Conservation (phyloP, 1,140 invertebrate genomes). For the Kradibia gibbosae region DNA sequence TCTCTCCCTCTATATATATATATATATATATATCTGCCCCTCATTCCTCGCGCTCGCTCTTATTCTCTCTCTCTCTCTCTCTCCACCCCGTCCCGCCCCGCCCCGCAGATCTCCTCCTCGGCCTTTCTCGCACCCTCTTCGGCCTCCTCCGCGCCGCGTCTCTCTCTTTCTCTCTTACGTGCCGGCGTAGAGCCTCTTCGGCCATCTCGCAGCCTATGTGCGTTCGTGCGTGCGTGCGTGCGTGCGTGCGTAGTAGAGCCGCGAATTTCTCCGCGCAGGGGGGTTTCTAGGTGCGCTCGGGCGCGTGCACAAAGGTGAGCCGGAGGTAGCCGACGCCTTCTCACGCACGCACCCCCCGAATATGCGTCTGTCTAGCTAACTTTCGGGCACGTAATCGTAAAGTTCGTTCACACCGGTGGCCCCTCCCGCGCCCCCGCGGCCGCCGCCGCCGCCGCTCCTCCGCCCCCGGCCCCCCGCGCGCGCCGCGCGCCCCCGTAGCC, state of each 20-base stretch:
- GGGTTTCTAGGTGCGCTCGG: background rate
- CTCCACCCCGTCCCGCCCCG: constrained; percentile 24
- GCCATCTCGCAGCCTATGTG: no score
- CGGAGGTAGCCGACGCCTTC: constrained; percentile 36
- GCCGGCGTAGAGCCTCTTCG: no score
- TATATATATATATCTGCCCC: constrained; percentile 34
- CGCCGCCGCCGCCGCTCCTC: constrained; percentile 23
- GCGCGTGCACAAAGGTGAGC: background rate
- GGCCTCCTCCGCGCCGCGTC: constrained; percentile 30
- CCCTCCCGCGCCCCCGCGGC: constrained; percentile 8
- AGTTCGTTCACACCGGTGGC: constrained; percentile 66
- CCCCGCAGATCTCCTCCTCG: background rate
- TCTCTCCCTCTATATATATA: background rate
- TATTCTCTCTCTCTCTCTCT: background rate
- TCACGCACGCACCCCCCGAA: constrained; percentile 61
- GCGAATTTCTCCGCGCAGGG: background rate
- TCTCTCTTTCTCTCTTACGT: constrained; percentile 2
- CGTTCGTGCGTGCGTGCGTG: background rate
- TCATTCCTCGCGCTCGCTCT: constrained; percentile 26
- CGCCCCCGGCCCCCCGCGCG: constrained; percentile 4
- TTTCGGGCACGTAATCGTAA: constrained; percentile 52
- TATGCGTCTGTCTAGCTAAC: constrained; percentile 61
- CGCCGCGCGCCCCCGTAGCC: constrained; percentile 19
- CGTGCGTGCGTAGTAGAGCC: background rate
- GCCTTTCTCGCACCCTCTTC: background rate